Evolutionary conservation across 2,113 vertebrate genomes (phyloP), one percentile per base, ranked within the genome.

Genomic region (Alectura lathami): DNA sequence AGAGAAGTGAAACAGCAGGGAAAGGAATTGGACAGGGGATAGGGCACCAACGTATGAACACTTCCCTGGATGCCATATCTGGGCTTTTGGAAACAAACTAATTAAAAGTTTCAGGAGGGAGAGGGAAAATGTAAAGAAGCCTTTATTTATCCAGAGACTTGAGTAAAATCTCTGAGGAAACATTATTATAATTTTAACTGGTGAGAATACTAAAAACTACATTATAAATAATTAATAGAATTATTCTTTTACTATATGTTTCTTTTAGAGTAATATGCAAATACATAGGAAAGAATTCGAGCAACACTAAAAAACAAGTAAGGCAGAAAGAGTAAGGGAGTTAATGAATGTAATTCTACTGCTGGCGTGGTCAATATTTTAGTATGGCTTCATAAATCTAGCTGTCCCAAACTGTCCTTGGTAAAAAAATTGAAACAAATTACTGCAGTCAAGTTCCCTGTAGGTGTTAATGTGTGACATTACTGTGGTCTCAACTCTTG

Each of bases 351-450:
- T 77, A 93, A 82, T 94, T 93, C 60, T 87, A 29, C 70, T 29
- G 16, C 34, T 92, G 88, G 64, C 64, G n/a, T n/a, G 54, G 88
- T 86, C 91, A 94, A 87, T 92, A 91, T 91, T 86, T 94, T 91
- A 86, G 91, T 86, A 95, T 56, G 63, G 51, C 53, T 89, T 96
- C 81, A 93, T 96, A 93, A 95, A 96, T 95, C 88, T 94, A 89
- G 47, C 88, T 74, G 70, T 93, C 74, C 67, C 81, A 91, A 94
- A 89, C 84, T 79, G 86, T 95, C 89, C 86, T 92, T 93, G 81
- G 80, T 87, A 87, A 93, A 91, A 95, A 89, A 89, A 74, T 93
- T 93, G 73, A 94, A 95, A 95, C 54, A 91, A 96, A 94, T 97
- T 85, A 88, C 86, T 76, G 60, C 66, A 34, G 18, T 84, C 60